Conservation (phyloP, 2,797 vertebrate species). For the Lithobates sylvaticus region DNA sequence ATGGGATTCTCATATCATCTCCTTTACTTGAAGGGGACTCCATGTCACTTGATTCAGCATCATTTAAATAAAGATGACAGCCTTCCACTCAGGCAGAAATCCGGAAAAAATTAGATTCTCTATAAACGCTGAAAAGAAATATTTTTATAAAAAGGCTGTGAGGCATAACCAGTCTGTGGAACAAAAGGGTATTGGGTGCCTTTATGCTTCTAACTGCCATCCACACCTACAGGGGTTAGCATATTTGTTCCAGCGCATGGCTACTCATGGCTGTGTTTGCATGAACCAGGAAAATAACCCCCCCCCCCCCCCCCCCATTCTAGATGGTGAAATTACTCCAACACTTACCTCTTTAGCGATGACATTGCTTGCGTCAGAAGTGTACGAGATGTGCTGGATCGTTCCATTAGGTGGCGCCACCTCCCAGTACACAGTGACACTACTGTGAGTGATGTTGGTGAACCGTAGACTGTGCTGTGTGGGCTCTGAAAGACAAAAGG, state of each 20-base stretch:
- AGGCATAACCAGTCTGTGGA: too few relatives aligned
- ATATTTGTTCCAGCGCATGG: neutral
- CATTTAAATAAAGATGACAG: conserved; percentile 17
- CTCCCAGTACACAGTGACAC: conserved; percentile 85
- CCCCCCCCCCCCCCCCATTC: too few relatives aligned
- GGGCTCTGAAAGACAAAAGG: conserved; percentile 22
- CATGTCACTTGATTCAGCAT: neutral
- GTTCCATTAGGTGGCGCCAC: conserved; percentile 70
- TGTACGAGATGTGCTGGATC: conserved; percentile 81
- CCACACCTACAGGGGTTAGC: neutral
- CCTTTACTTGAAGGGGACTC: neutral
- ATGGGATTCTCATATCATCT: conserved; percentile 13
- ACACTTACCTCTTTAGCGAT: conserved; percentile 82
- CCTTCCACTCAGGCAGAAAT: neutral
- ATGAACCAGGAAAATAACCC: too few relatives aligned
- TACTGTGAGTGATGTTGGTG: conserved; percentile 84
- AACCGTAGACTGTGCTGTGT: conserved; percentile 81
- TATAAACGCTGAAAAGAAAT: too few relatives aligned
- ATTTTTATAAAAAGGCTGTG: too few relatives aligned
- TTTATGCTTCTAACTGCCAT: too few relatives aligned
- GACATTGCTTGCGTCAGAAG: conserved; percentile 84
- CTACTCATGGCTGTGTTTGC: too few relatives aligned
- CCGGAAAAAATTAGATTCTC: too few relatives aligned
- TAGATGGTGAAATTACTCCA: too few relatives aligned
- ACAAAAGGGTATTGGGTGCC: too few relatives aligned